Evolutionary conservation across 2,797 vertebrate species (phyloP), one percentile per base, ranked within the genome.

Genomic region (Antrozous pallidus): DNA sequence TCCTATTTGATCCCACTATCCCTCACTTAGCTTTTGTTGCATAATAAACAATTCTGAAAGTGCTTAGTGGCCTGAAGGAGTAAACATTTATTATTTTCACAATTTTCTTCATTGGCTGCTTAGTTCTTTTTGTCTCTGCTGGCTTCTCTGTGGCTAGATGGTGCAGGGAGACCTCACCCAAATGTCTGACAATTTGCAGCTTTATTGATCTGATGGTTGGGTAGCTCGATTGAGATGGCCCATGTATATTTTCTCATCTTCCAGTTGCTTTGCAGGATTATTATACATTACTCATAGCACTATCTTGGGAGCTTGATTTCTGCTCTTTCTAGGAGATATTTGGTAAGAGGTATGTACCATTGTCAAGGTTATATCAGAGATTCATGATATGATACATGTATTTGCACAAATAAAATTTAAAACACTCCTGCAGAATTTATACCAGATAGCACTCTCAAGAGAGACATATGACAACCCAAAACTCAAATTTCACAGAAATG

Each of bases 231-330:
- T 80, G 54, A 12, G 3, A n/a, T 14, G 36, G 7, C 3, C 79
- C n/a, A 26, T 8, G 0, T 42, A n/a, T 70, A 8, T 54, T 56
- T 2, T 77, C 26, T 81, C 11, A 79, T 83, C 42, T 70, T 88
- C 24, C 10, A 70, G 14, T 7, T 56, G 47, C 18, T 71, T 88
- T 65, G 16, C 38, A 31, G 24, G n/a, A 95, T 47, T 51, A 78
- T 95, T 86, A 97, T 96, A 96, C 96, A 97, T 94, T 96, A 96
- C 97, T 96, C 96, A 96, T 94, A 93, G n/a, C 77, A 96, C 65
- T 96, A 73, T 33, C 92, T 95, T 92, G 90, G 47, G 80, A 97
- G 92, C 75, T 96, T 90, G 63, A 96, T 94, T 94, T 98, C 94
- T 97, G 17, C 70, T 96, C 69, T 97, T 70, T 97, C 14, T 18